Evolutionary conservation across 2,113 vertebrate genomes (phyloP), one percentile per base, ranked within the genome.

Genomic region (Pedetes capensis): DNA sequence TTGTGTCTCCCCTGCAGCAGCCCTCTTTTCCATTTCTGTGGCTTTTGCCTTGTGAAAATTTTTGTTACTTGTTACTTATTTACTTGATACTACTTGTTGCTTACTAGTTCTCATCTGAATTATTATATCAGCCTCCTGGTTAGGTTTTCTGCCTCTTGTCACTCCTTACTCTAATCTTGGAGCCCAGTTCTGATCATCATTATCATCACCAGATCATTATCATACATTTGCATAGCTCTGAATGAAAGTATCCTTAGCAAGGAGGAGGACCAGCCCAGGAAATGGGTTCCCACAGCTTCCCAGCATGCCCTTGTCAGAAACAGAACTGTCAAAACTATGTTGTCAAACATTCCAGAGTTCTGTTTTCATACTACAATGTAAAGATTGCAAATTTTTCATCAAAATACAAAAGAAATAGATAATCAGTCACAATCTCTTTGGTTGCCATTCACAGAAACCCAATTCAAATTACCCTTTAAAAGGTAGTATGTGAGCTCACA

Each of bases 311-410:
- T 96, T 78, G 90, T 96, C 84, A 74, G 84, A 94, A 94, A 93
- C 23, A 94, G 57, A 97, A 61, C 89, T 94, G 34, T 87, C 92
- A 94, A 68, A 97, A 95, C 16, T 57, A 63, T 93, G 90, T 96
- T 97, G 92, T 81, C 90, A 97, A 96, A 96, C 92, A 96, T 92
- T 89, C 74, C 92, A 94, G 87, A 69, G 7, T 91, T 90, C 71
- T 93, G 61, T 93, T 95, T 97, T 57, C 32, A 90, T 93, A 44
- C 76, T 90, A 95, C 90, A 87, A 63, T 90, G 84, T 85, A 92
- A 95, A 95, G 96, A 71, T 2, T 84, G 42, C 79, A 94, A 95
- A 61, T 63, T 93, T 89, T 92, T 69, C 49, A 83, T 93, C 83
- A 92, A 93, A 96, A 92, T 93, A 80, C 95, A 96, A 96, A 94